These are phyloP conservation scores for Balearica regulorum DNA, from an alignment of 2,797 vertebrate genomes.

Conservation along the genomic window DNA sequence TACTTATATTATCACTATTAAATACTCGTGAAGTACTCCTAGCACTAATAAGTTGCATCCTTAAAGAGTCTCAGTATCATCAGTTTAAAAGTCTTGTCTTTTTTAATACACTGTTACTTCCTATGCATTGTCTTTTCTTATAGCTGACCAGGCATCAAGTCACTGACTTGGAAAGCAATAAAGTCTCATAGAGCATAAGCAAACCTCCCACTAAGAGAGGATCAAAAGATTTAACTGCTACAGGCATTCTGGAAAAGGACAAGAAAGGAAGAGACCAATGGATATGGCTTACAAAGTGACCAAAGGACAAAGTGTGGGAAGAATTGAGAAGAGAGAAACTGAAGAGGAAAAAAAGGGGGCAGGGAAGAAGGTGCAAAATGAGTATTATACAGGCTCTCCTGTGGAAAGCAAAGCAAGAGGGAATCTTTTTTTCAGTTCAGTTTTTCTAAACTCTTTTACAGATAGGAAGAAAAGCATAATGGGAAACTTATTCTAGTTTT, in stretches of 20 bases:
- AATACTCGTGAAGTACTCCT: background rate
- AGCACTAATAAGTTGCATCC: background rate
- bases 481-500: background rate
- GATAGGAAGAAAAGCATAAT: background rate
- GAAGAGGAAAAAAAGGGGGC: background rate
- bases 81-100: background rate
- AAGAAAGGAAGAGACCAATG: background rate
- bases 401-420: background rate
- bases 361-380: background rate
- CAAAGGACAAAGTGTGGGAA: background rate
- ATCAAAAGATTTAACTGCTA: background rate
- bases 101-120: background rate
- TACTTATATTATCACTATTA: background rate
- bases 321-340: background rate
- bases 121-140: background rate
- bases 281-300: background rate
- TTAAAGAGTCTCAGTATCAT: background rate
- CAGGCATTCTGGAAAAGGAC: background rate
- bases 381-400: background rate
- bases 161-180: constrained; percentile 6
- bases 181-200: background rate
- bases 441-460: background rate
- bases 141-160: background rate
- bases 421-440: background rate
- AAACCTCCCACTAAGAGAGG: background rate